Percentiles rank a stretch among this genome's conserved stretches.
phyloP scores from a whole-genome alignment of 2,888 invertebrate genomes.

The Leptopilina drosophilae region DNA sequence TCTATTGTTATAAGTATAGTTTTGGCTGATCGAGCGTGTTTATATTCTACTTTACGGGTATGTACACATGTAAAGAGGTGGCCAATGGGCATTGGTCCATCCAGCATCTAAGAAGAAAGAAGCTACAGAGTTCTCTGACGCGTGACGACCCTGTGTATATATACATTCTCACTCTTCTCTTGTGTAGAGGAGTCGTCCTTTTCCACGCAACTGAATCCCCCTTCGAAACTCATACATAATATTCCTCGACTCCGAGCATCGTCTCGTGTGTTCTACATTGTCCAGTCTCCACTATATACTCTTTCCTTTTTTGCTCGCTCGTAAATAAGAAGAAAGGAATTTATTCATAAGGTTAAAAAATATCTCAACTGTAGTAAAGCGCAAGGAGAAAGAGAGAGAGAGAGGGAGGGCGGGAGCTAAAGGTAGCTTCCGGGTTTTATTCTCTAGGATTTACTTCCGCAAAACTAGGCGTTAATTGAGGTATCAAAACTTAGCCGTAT shows the following conservation, averaged over 20 bases:
- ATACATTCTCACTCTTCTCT: conserved; percentile 50
- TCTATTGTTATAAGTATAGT: background rate
- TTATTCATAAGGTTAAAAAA: conserved; percentile 40
- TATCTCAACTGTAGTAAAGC: conserved; percentile 38
- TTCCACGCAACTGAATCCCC: conserved; percentile 33
- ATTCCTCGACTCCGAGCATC: conserved; percentile 2
- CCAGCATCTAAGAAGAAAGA: conserved; percentile 52
- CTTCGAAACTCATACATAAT: conserved; percentile 26
- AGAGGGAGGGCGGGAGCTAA: conserved; percentile 10
- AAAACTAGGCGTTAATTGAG: too few species aligned
- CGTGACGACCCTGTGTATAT: conserved; percentile 55
- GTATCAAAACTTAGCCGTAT: too few species aligned
- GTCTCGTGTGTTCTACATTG: conserved; percentile 40
- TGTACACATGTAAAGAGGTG: conserved; percentile 53
- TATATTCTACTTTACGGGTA: conserved; percentile 25
- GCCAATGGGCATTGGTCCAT: conserved; percentile 58
- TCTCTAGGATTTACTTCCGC: background rate
- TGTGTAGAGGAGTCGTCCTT: conserved; percentile 28
- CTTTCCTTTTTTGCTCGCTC: conserved; percentile 38
- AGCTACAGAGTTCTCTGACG: conserved; percentile 58
- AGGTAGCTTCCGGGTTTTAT: conserved; percentile 30
- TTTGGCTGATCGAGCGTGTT: conserved; percentile 36
- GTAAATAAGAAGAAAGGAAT: conserved; percentile 41
- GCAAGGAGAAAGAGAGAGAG: conserved; percentile 1
- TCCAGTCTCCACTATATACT: conserved; percentile 31